These are phyloP conservation scores for Thaumetopoea pityocampa DNA, from an alignment of 1,140 invertebrate genomes.

Conservation along the genomic window DNA sequence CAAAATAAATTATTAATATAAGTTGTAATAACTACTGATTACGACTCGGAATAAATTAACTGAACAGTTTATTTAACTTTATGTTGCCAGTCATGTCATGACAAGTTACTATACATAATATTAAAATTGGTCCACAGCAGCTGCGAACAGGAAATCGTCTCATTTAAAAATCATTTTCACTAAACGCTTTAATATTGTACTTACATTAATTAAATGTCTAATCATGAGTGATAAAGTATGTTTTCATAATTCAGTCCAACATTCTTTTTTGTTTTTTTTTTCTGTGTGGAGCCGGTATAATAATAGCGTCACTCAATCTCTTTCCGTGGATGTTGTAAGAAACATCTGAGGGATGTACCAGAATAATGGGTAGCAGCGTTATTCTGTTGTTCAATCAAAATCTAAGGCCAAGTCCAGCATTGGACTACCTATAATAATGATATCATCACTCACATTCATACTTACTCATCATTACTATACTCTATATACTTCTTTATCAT, in stretches of 20 bases:
- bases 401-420: too few relatives aligned
- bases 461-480: too few relatives aligned
- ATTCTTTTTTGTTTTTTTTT: too few relatives aligned
- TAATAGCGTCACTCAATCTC: slow-evolving; percentile 6
- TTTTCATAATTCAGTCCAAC: slow-evolving; percentile 30
- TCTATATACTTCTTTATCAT: too few relatives aligned
- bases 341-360: too few relatives aligned
- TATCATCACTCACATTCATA: too few relatives aligned
- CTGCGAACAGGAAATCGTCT: slow-evolving; percentile 20
- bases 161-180: slow-evolving; percentile 36
- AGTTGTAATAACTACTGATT: slow-evolving; percentile 8
- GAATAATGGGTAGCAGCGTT: too few relatives aligned
- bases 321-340: not conserved
- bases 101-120: slow-evolving; percentile 10
- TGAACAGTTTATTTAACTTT: slow-evolving; percentile 5
- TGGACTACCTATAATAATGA: too few relatives aligned
- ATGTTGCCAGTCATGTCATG: slow-evolving; percentile 6
- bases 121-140: slow-evolving; percentile 5
- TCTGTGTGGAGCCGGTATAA: slow-evolving; percentile 1
- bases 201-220: slow-evolving; percentile 27
- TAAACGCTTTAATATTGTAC: slow-evolving; percentile 24
- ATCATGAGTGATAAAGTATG: slow-evolving; percentile 28
- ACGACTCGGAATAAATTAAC: slow-evolving; percentile 7
- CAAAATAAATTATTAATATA: slow-evolving; percentile 5
- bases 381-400: too few relatives aligned